These are phyloP conservation scores for Clamator glandarius DNA, from an alignment of 2,797 vertebrate species.

Conservation along the genomic window DNA sequence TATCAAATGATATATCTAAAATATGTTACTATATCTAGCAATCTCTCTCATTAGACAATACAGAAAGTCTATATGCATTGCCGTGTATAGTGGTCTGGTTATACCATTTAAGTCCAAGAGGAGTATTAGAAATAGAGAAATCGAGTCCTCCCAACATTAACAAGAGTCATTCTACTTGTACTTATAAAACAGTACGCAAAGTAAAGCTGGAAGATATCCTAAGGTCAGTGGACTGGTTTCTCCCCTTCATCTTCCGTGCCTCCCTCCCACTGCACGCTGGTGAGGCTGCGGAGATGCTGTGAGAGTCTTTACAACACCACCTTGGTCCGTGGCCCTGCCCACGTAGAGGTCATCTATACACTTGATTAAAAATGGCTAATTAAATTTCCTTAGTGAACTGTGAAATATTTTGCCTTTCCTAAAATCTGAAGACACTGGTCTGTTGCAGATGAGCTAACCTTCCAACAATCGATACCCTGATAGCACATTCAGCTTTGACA, in stretches of 20 bases:
- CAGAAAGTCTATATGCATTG: background rate
- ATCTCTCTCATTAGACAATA: background rate
- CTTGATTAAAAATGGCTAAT: background rate
- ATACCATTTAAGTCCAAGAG: background rate
- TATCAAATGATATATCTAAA: background rate
- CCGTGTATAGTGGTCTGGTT: background rate
- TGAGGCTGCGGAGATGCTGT: background rate
- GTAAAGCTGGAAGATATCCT: background rate
- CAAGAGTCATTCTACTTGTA: background rate
- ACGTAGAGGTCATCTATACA: background rate
- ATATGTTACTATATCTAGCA: background rate
- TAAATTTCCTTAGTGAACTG: background rate
- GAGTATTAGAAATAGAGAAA: background rate
- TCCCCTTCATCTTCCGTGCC: background rate
- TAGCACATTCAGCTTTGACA: background rate
- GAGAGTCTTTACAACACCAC: background rate
- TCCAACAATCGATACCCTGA: background rate
- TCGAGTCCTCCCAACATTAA: background rate
- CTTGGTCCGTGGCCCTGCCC: background rate
- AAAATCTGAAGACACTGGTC: background rate
- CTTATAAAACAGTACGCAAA: background rate
- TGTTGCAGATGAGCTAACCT: background rate
- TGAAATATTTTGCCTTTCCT: conserved; percentile 3
- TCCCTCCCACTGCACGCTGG: background rate
- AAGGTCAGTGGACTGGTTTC: background rate